Evolutionary conservation across 2,113 vertebrate species (phyloP).

Genomic region (Collichthys lucidus): DNA sequence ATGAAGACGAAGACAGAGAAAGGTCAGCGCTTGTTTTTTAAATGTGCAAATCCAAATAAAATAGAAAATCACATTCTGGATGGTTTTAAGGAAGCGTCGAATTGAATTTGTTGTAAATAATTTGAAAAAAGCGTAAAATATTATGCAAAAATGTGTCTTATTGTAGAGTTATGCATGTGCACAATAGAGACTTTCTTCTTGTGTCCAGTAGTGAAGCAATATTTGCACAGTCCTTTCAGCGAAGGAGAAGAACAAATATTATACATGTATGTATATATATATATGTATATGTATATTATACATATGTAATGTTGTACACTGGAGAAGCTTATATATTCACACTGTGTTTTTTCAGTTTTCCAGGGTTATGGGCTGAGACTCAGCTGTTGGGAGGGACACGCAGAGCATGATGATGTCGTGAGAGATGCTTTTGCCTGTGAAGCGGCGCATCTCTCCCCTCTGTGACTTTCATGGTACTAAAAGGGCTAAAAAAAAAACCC

Average conservation of each 20-base stretch:
- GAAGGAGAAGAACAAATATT: background rate
- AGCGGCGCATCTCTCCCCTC: conserved; percentile 55
- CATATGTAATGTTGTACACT: background rate
- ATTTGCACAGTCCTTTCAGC: background rate
- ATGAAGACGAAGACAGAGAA: conserved; percentile 27
- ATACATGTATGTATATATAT: no score
- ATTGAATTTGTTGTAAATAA: background rate
- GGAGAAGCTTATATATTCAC: conserved; percentile 5
- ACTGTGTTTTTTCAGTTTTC: conserved; percentile 12
- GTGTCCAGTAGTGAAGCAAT: background rate
- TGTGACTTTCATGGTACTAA: conserved; percentile 50
- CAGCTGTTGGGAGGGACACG: conserved; percentile 44
- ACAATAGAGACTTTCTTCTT: background rate
- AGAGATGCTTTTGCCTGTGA: conserved; percentile 57
- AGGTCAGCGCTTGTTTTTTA: conserved; percentile 23
- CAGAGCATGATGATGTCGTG: conserved; percentile 38
- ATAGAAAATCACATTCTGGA: background rate
- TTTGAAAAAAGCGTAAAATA: background rate
- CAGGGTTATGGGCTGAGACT: conserved; percentile 41
- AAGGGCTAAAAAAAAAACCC: conserved; percentile 33
- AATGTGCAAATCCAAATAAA: background rate
- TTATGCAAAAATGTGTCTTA: background rate
- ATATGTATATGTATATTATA: no score
- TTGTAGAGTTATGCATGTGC: background rate
- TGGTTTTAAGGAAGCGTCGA: background rate